phyloP scores from a whole-genome alignment of 2,797 vertebrate species.

The Xiphorhynchus erythropygius region DNA sequence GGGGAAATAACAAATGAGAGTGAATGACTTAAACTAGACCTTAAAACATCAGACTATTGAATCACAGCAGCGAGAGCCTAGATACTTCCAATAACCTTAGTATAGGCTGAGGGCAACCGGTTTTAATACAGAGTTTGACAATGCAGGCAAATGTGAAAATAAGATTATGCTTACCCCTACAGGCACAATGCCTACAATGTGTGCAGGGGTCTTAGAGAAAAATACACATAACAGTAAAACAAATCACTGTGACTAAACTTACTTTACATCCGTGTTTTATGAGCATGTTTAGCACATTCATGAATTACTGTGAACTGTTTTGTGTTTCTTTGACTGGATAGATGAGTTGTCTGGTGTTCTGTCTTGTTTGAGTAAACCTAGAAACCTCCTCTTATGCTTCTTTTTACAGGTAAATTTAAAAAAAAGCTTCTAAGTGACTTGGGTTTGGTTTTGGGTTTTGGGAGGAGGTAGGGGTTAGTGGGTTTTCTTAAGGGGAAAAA shows the following conservation, averaged over 20 bases:
- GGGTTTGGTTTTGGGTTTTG: background rate
- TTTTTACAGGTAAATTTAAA: background rate
- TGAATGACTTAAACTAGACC: background rate
- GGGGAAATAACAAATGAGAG: background rate
- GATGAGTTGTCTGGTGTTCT: background rate
- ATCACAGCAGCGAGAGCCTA: background rate
- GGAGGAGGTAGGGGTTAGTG: background rate
- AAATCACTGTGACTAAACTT: background rate
- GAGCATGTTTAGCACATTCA: background rate
- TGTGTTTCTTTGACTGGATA: background rate
- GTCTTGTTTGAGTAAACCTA: background rate
- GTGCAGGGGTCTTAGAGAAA: background rate
- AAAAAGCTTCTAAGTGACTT: background rate
- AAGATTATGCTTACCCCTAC: background rate
- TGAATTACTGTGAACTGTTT: background rate
- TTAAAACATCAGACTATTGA: background rate
- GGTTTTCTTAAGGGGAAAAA: background rate
- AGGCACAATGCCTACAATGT: background rate
- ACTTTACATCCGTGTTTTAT: background rate
- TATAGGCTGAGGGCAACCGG: background rate
- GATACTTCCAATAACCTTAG: background rate
- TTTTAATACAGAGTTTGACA: background rate
- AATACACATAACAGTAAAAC: background rate
- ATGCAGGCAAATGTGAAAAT: background rate
- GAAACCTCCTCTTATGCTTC: background rate